Evolutionary conservation across 2,888 invertebrate species (phyloP).

Genomic region (Crocallis elinguaria): DNA sequence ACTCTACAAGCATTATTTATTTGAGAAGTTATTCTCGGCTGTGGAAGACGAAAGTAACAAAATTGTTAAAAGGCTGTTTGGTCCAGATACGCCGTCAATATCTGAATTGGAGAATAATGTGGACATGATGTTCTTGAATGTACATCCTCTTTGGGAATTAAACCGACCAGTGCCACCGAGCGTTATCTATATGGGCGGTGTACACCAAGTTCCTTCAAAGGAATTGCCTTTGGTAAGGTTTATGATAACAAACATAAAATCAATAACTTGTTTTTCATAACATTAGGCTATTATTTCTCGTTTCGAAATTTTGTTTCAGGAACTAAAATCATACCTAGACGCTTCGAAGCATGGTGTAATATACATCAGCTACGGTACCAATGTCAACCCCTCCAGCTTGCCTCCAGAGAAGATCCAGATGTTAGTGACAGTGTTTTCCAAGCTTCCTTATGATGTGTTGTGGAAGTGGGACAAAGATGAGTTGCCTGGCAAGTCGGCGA

Average conservation of each 20-base stretch:
- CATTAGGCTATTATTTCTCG: background rate
- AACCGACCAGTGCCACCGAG: conserved; percentile 65
- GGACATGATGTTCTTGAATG: conserved; percentile 65
- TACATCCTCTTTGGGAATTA: conserved; percentile 58
- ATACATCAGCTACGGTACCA: conserved; percentile 64
- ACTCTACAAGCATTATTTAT: conserved; percentile 17
- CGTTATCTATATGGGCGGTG: conserved; percentile 63
- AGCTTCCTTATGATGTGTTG: conserved; percentile 58
- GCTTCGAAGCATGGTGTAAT: conserved; percentile 56
- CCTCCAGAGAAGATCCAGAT: conserved; percentile 47
- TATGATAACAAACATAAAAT: no score
- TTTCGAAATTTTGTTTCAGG: conserved; percentile 42
- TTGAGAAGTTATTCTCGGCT: conserved; percentile 9
- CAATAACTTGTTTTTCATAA: no score
- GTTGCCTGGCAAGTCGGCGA: conserved; percentile 48
- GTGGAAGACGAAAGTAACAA: conserved; percentile 25
- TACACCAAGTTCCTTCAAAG: conserved; percentile 58
- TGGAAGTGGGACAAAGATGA: conserved; percentile 64
- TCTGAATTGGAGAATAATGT: conserved; percentile 45
- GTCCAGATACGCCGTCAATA: conserved; percentile 37
- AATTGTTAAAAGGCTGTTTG: conserved; percentile 40
- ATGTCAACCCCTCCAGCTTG: conserved; percentile 51
- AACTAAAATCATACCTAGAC: conserved; percentile 54
- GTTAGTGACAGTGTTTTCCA: conserved; percentile 53
- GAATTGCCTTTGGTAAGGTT: conserved; percentile 62